These are phyloP conservation scores for Zoanthus gigantus DNA, from an alignment of 92 coral and sea anemone genomes.

Conservation along the genomic window DNA sequence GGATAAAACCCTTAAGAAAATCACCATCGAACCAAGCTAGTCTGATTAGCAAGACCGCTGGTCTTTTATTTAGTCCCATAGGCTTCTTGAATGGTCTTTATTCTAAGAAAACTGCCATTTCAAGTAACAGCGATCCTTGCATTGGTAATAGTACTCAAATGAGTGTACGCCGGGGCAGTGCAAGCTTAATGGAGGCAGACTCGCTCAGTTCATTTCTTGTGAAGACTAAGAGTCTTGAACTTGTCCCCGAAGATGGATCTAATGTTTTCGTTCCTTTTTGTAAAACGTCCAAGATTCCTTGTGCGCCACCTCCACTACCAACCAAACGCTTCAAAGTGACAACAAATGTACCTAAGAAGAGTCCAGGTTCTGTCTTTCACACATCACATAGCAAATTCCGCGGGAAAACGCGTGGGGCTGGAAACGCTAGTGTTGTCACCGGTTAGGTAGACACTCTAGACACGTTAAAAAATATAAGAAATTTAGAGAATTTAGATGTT, in stretches of 20 bases:
- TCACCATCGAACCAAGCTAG: constrained; percentile 63
- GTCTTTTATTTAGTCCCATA: constrained; percentile 84
- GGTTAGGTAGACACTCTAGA: background rate
- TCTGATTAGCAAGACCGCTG: constrained; percentile 87
- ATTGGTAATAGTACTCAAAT: constrained; percentile 9
- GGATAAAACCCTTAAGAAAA: constrained; percentile 23
- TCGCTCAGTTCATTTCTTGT: constrained; percentile 20
- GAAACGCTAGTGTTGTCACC: constrained; percentile 14
- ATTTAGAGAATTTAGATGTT: too few species aligned
- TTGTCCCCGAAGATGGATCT: constrained; percentile 69
- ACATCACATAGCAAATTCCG: constrained; percentile 5
- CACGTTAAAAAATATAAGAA: too few species aligned
- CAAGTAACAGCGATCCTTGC: constrained; percentile 56
- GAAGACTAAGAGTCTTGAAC: constrained; percentile 75
- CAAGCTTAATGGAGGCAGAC: constrained; percentile 9
- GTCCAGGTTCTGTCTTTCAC: background rate
- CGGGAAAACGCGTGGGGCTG: constrained; percentile 30
- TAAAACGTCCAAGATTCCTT: constrained; percentile 22
- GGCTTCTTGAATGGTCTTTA: constrained; percentile 68
- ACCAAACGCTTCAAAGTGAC: background rate
- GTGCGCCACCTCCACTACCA: constrained; percentile 37
- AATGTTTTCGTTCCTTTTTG: constrained; percentile 13
- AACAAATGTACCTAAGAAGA: background rate
- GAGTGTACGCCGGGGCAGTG: background rate
- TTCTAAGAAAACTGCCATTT: constrained; percentile 36